Conservation (phyloP, 2,888 invertebrate species). For the Hypena proboscidalis region DNA sequence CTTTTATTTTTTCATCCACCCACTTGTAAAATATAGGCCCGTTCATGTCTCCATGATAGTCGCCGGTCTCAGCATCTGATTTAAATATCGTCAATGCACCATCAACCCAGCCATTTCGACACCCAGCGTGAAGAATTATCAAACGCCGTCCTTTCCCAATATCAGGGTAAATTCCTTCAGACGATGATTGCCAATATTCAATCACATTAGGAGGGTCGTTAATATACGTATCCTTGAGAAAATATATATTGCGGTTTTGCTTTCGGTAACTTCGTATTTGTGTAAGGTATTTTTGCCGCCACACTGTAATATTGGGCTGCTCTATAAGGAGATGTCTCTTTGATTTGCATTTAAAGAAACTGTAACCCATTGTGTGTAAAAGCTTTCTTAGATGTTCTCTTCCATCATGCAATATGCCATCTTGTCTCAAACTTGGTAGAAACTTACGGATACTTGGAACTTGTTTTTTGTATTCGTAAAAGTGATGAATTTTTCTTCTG, state of each 20-base stretch:
- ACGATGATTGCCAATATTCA: too few relatives aligned
- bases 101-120: slow-evolving; percentile 5
- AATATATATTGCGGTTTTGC: slow-evolving; percentile 19
- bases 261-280: slow-evolving; percentile 13
- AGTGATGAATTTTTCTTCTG: slow-evolving; percentile 24
- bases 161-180: slow-evolving; percentile 10
- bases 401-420: slow-evolving; percentile 9
- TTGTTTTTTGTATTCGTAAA: slow-evolving; percentile 17
- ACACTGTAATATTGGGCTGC: not conserved
- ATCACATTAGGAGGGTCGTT: too few relatives aligned
- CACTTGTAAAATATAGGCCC: slow-evolving; percentile 1
- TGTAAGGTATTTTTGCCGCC: slow-evolving; percentile 11
- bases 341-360: slow-evolving; percentile 3
- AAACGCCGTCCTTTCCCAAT: slow-evolving; percentile 20
- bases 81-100: slow-evolving; percentile 7
- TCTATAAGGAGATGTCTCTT: too few relatives aligned
- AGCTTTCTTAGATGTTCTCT: slow-evolving; percentile 17
- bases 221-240: slow-evolving; percentile 19
- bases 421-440: slow-evolving; percentile 5
- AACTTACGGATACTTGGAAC: slow-evolving; percentile 9
- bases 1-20: slow-evolving; percentile 9
- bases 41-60: slow-evolving; percentile 14
- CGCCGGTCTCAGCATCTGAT: slow-evolving; percentile 5
- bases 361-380: slow-evolving; percentile 19
- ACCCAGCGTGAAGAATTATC: slow-evolving; percentile 18